A percentile compares a stretch with the other conserved stretches of the same genome.
Evolutionary conservation across 2,888 invertebrate genomes (phyloP).

Genomic region (Lysandra coridon): DNA sequence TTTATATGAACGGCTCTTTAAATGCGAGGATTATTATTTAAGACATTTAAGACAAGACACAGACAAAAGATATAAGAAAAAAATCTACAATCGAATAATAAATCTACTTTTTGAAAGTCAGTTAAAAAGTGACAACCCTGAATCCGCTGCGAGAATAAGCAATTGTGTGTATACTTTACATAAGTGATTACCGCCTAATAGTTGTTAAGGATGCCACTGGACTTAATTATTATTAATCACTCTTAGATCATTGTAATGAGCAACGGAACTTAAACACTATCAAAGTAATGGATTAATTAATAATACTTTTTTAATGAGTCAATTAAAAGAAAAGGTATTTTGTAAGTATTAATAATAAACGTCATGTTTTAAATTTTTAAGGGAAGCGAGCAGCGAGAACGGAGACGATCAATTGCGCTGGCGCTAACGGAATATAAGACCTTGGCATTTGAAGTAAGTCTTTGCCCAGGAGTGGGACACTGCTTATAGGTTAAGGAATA

Average conservation of each 20-base stretch:
- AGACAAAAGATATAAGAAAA: no score
- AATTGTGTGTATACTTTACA: slow-evolving; percentile 20
- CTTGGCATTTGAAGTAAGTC: not conserved
- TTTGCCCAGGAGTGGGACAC: not conserved
- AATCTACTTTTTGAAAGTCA: not conserved
- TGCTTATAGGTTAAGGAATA: not conserved
- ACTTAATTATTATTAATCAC: slow-evolving; percentile 10
- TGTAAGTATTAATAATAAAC: not conserved
- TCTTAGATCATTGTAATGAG: not conserved
- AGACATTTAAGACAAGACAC: no score
- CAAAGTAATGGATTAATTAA: not conserved
- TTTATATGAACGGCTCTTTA: not conserved
- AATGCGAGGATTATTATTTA: not conserved
- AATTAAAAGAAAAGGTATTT: not conserved
- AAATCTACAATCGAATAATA: no score
- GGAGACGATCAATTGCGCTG: no score
- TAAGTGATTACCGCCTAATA: slow-evolving; percentile 9
- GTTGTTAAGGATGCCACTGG: slow-evolving; percentile 3
- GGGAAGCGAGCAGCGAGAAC: no score
- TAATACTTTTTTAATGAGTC: not conserved
- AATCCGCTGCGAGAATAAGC: slow-evolving; percentile 10
- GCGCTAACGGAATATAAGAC: not conserved
- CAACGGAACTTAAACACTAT: not conserved
- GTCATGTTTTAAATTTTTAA: no score
- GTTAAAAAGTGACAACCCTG: not conserved